phyloP scores from a whole-genome alignment of 2,113 vertebrate genomes.

The Pelmatolapia mariae region DNA sequence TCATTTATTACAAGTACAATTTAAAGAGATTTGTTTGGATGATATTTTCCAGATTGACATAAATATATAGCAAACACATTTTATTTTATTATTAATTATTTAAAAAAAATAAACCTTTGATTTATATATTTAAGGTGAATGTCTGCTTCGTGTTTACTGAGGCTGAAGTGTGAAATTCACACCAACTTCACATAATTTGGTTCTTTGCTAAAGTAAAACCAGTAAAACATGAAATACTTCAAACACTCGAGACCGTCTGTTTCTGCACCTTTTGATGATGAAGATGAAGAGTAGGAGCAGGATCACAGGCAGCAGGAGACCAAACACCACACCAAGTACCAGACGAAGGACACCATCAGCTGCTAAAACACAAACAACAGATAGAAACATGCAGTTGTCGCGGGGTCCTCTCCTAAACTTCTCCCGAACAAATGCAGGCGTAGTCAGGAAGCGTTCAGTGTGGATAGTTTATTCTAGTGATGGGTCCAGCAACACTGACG shows the following conservation, averaged over 20 bases:
- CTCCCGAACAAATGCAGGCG: too few relatives aligned
- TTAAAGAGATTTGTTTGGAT: background rate
- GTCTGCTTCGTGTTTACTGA: background rate
- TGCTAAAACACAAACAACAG: background rate
- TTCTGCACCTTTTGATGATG: slow-evolving; percentile 4
- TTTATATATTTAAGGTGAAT: background rate
- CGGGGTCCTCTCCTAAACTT: too few relatives aligned
- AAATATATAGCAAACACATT: background rate
- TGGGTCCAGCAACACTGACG: too few relatives aligned
- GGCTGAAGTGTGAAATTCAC: too few relatives aligned
- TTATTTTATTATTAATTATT: background rate
- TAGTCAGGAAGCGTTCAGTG: too few relatives aligned
- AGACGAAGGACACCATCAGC: fast-evolving
- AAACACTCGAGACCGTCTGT: background rate
- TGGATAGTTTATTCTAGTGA: too few relatives aligned
- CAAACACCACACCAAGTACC: background rate
- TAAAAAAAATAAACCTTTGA: background rate
- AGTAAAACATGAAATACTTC: background rate
- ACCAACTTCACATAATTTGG: background rate
- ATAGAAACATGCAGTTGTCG: too few relatives aligned
- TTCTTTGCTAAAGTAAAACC: background rate
- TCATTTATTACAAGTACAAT: background rate
- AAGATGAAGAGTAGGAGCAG: background rate
- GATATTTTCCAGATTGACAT: background rate
- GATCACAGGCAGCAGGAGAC: background rate